Evolutionary conservation across 2,888 invertebrate species (phyloP), one percentile per base, ranked within the genome.

Genomic region (Caenorhabditis plicata): DNA sequence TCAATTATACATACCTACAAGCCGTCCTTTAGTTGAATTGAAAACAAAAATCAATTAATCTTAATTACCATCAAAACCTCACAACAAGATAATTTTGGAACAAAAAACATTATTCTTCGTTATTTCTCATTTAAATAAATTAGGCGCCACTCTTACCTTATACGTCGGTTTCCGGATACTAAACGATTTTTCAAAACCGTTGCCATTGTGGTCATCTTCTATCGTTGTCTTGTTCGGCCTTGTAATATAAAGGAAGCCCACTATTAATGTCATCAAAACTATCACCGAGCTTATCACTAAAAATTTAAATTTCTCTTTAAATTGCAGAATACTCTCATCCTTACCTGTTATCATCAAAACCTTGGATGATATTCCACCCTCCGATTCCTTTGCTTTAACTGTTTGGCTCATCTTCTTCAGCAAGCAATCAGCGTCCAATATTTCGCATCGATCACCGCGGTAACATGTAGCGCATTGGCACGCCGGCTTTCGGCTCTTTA

Each of bases 1-100:
- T 51, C 46, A 20, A 53, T 46, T n/a, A 53, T 51, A 38, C 58
- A 53, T 1, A 53, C 33, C 52, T 58, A 49, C 2, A 53, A 48
- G 23, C 2, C 11, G 13, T 35, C 11, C 2, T 31, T 43, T 15
- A 19, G n/a, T 47, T 31, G 11, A 8, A 11, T 2, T 35, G 4
- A 11, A n/a, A 32, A 35, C 23, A 31, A 43, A 29, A 5, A 15
- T n/a, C 22, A 29, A 29, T 43, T 22, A 17, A 31, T 43, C 22
- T 31, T 17, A 31, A 31, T 32, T 31, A 43, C 7, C 29, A 17
- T 17, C 29, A 9, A 15, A 7, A 9, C 15, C 15, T 35, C 17
- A n/a, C 35, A 9, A 9, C 7, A 19, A 19, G 11, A 38, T 20
- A n/a, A 4, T 42, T 29, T 23, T 8, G n/a, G n/a, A n/a, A n/a